Percentiles rank a stretch among this genome's conserved stretches.
phyloP scores from a whole-genome alignment of 2,888 invertebrate genomes.

The Drosophila yooni region DNA sequence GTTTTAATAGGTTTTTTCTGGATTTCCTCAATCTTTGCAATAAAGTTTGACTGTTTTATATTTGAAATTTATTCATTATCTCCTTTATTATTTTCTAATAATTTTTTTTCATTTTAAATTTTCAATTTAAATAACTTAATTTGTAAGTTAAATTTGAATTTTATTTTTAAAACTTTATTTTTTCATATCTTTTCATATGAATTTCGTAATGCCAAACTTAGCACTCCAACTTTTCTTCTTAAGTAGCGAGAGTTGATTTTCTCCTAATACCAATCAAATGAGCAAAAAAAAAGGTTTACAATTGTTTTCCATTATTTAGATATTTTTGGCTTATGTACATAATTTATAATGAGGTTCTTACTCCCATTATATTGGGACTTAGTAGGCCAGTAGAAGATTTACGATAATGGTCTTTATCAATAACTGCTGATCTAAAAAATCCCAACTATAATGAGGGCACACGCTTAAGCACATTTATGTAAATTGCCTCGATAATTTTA shows the following conservation, averaged over 20 bases:
- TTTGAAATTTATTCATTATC: too few species aligned
- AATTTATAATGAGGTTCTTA: slow-evolving; percentile 63
- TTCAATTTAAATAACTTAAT: background rate
- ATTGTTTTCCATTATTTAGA: background rate
- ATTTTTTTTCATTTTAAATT: background rate
- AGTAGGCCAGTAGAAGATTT: slow-evolving; percentile 85
- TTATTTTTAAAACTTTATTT: too few species aligned
- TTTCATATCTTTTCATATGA: background rate
- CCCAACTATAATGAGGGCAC: slow-evolving; percentile 84
- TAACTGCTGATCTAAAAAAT: slow-evolving; percentile 86
- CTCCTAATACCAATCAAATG: background rate
- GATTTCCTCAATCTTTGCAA: background rate
- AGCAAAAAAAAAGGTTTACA: background rate
- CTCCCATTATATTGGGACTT: slow-evolving; percentile 85
- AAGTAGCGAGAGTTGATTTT: background rate
- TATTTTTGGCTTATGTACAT: slow-evolving; percentile 76
- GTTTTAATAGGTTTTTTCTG: background rate
- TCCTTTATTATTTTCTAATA: too few species aligned
- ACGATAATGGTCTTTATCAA: slow-evolving; percentile 57
- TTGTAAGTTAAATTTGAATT: background rate
- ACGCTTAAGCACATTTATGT: slow-evolving; percentile 7
- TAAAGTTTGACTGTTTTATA: background rate
- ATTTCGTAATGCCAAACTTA: background rate
- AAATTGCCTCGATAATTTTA: background rate
- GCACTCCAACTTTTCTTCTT: background rate